Conservation (phyloP, 2,888 invertebrate species). For the Standfussiana lucernea region DNA sequence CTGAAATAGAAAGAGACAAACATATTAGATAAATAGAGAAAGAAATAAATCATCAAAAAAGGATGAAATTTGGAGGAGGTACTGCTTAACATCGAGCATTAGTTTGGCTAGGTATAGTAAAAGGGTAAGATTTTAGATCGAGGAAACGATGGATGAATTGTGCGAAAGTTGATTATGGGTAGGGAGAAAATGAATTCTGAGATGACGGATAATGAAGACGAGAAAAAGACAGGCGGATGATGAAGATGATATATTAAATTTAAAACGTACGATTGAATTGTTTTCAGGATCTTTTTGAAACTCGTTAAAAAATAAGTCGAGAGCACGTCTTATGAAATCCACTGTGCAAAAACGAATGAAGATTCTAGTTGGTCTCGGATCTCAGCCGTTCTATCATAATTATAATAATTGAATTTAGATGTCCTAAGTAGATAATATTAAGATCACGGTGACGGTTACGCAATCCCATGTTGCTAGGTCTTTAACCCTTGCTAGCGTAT, state of each 20-base stretch:
- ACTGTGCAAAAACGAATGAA: conserved; percentile 28
- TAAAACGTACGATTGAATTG: not conserved
- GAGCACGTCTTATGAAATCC: conserved; percentile 32
- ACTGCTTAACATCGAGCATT: no score
- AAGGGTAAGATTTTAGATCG: not conserved
- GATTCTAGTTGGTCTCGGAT: conserved; percentile 1
- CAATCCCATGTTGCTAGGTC: not conserved
- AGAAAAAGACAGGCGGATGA: not conserved
- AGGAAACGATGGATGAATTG: not conserved
- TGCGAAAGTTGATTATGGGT: not conserved
- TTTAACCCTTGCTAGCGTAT: not conserved
- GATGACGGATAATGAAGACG: not conserved
- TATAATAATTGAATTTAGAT: conserved; percentile 43
- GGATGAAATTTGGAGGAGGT: not conserved
- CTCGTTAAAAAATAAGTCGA: not conserved
- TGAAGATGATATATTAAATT: not conserved
- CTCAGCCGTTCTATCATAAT: conserved; percentile 3
- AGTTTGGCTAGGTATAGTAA: not conserved
- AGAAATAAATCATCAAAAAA: conserved; percentile 13
- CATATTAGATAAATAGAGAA: not conserved
- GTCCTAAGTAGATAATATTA: conserved; percentile 8
- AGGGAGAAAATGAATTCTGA: not conserved
- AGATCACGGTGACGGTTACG: not conserved
- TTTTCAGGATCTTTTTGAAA: not conserved
- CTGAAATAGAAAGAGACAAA: conserved; percentile 85